A percentile compares a stretch with the other conserved stretches of the same genome.
Evolutionary conservation across 1,140 invertebrate genomes (phyloP).

Genomic region (Riptortus pedestris): DNA sequence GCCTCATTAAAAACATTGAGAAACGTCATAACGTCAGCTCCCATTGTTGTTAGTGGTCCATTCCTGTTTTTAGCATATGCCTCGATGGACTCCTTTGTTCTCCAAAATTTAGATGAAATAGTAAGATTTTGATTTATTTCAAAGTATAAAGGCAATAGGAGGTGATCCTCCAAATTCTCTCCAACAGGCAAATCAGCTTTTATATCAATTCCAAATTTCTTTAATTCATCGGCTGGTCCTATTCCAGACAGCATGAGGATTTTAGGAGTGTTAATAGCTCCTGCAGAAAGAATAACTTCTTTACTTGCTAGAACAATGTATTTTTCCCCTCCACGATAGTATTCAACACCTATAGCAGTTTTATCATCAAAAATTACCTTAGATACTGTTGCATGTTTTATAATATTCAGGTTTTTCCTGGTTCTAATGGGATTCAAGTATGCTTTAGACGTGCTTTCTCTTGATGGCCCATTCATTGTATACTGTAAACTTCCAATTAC

Average conservation of each 20-base stretch:
- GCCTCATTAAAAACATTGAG: slow-evolving; percentile 43
- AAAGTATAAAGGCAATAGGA: neutral
- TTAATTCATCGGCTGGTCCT: slow-evolving; percentile 55
- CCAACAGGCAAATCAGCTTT: slow-evolving; percentile 61
- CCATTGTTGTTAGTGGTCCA: slow-evolving; percentile 17
- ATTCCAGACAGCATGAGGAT: slow-evolving; percentile 66
- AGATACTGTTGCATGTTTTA: slow-evolving; percentile 43
- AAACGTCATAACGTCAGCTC: slow-evolving; percentile 5
- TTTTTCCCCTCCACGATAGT: neutral
- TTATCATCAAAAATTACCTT: slow-evolving; percentile 48
- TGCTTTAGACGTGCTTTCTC: slow-evolving; percentile 13
- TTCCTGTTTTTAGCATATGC: slow-evolving; percentile 10
- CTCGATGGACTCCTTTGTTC: neutral
- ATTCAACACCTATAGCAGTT: slow-evolving; percentile 41
- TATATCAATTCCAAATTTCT: slow-evolving; percentile 52
- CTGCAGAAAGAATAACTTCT: slow-evolving; percentile 59
- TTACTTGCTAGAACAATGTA: slow-evolving; percentile 41
- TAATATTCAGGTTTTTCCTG: slow-evolving; percentile 45
- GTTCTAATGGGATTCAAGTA: slow-evolving; percentile 37
- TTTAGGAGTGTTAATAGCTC: slow-evolving; percentile 55
- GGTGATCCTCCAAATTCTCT: slow-evolving; percentile 66
- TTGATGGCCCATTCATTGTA: neutral
- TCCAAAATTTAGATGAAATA: neutral
- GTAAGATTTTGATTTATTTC: neutral
- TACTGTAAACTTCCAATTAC: neutral